Base-by-base conservation (phyloP, 2,797 vertebrate genomes). In the Gallinago solitaria region DNA sequence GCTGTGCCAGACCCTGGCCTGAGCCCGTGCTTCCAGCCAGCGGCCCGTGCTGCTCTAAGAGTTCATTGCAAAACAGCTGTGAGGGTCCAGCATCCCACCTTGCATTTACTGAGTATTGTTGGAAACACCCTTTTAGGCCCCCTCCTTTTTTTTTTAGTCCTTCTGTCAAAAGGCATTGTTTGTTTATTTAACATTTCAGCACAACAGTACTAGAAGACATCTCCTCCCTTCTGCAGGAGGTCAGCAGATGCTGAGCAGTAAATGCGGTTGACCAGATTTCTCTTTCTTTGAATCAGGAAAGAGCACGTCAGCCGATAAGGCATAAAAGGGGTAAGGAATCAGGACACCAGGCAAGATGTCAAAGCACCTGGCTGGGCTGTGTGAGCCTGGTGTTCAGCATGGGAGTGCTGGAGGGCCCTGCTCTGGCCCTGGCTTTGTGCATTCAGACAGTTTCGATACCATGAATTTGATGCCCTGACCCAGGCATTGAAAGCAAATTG, bases 1-100 rank as follows among this genome's bases (percentile, higher is more conserved):
- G 4, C 20, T 51, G 8, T 5, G 2, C 20, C 3, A 1, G 53
- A 11, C 39, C 16, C 13, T 3, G 1, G 16, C 12, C 1, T 0
- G 2, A 67, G 28, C 53, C 30, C 0, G 0, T 37, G 14, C 6
- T 14, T 67, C 9, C 37, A 41, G 35, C 32, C 53, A 65, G 51
- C 2, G 0, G 30, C 28, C 11, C 0, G 32, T 35, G 50, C 64
- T 33, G 41, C 16, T 4, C 20, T 23, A 21, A 20, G 15, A 27
- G 12, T 0, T 9, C 18, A 0, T 16, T 23, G 45, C 43, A 39
- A 27, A 83, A 23, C 27, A 65, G 4, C 30, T 20, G 27, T 16
- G 30, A 25, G 12, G 9, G 32, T 85, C 32, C 63, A 45, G 37
- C 30, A 33, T 18, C 37, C 24, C 47, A 53, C 11, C 20, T 51